Evolutionary conservation across 2,797 vertebrate species (phyloP).

Genomic region (Geotrypetes seraphini): DNA sequence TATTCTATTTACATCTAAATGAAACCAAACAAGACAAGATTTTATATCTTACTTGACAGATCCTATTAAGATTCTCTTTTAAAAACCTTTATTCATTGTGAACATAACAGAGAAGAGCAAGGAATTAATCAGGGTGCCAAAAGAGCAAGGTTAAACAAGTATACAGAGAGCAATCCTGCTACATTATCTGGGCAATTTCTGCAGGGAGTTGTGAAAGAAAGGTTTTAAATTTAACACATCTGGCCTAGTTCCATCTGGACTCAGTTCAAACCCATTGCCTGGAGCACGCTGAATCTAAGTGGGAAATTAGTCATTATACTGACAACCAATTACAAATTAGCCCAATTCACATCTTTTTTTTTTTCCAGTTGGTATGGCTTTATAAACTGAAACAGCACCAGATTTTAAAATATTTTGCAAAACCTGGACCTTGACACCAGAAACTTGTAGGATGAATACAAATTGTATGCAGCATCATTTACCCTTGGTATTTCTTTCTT

Average conservation of each 20-base stretch:
- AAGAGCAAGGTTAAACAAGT: conserved; percentile 20
- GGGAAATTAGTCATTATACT: conserved; percentile 55
- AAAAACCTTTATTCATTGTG: conserved; percentile 25
- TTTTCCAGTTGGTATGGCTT: no score
- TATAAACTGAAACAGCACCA: no score
- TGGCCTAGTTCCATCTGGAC: conserved; percentile 54
- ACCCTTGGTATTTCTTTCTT: no score
- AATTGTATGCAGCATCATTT: no score
- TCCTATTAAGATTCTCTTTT: conserved; percentile 22
- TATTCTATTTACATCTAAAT: conserved; percentile 12
- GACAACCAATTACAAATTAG: conserved; percentile 47
- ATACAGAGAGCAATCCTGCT: conserved; percentile 41
- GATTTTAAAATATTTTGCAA: no score
- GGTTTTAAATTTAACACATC: conserved; percentile 50
- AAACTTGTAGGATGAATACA: no score
- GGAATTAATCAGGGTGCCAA: conserved; percentile 23
- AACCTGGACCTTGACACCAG: no score
- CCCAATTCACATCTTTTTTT: conserved; percentile 49
- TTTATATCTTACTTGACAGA: conserved; percentile 20
- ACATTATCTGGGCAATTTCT: conserved; percentile 55
- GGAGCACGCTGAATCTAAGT: conserved; percentile 39
- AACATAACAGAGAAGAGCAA: conserved; percentile 24
- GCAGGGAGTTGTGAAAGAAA: conserved; percentile 49
- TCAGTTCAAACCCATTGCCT: conserved; percentile 45
- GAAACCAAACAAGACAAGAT: conserved; percentile 21